phyloP scores from a whole-genome alignment of 2,797 vertebrate genomes.

The Streptopelia turtur region DNA sequence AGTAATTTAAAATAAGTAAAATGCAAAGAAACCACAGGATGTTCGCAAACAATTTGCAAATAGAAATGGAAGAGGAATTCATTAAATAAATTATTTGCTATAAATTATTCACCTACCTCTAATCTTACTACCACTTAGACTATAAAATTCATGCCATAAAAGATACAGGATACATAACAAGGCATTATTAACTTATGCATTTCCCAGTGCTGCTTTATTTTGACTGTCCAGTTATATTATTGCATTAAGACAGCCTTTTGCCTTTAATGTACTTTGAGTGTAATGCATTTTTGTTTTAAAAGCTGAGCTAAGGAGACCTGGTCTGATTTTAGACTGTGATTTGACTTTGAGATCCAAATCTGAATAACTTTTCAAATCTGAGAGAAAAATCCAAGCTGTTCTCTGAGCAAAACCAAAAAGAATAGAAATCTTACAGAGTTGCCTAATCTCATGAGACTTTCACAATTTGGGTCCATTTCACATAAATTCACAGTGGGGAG shows the following conservation, averaged over 20 bases:
- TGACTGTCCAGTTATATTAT: constrained; percentile 18
- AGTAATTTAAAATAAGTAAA: constrained; percentile 67
- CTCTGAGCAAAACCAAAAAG: background rate
- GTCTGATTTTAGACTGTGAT: constrained; percentile 1
- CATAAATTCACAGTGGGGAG: background rate
- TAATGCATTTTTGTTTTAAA: background rate
- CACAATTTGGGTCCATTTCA: background rate
- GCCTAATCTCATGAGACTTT: background rate
- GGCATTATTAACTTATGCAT: constrained; percentile 48
- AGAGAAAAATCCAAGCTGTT: background rate
- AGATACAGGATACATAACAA: constrained; percentile 56
- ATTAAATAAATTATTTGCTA: constrained; percentile 72
- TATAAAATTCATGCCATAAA: constrained; percentile 69
- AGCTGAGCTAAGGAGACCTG: constrained; percentile 2
- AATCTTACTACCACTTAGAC: constrained; percentile 64
- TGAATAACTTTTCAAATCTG: background rate
- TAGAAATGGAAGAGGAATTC: constrained; percentile 67
- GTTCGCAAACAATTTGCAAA: constrained; percentile 64
- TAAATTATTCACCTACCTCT: constrained; percentile 70
- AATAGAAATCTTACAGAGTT: background rate
- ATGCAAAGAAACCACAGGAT: constrained; percentile 53
- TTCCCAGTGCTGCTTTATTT: constrained; percentile 45
- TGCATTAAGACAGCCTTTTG: constrained; percentile 30
- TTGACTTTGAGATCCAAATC: constrained; percentile 22
- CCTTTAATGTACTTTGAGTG: constrained; percentile 34